Conservation (phyloP, 2,888 invertebrate species). For the Lissonota sp. region DNA sequence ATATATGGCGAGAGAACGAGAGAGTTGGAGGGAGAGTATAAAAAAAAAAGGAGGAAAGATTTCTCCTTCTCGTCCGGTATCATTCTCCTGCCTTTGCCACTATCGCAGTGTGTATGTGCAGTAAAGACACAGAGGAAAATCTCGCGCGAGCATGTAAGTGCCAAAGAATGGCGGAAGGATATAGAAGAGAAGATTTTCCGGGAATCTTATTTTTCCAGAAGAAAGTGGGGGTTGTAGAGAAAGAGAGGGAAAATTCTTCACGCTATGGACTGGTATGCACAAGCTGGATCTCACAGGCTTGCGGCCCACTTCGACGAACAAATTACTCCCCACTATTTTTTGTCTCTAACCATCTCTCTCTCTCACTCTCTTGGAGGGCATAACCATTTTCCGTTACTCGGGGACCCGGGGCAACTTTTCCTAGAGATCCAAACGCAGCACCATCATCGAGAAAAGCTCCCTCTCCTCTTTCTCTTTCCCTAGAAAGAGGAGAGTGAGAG, state of each 20-base stretch:
- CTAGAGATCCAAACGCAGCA: conserved; percentile 26
- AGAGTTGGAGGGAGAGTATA: conserved; percentile 18
- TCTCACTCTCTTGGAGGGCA: conserved; percentile 21
- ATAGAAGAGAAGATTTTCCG: conserved; percentile 53
- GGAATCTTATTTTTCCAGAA: conserved; percentile 38
- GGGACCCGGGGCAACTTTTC: conserved; percentile 26
- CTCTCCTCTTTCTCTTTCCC: neutral
- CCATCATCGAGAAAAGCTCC: neutral
- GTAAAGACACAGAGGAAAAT: conserved; percentile 30
- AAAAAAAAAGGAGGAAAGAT: conserved; percentile 39
- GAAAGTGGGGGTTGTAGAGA: neutral
- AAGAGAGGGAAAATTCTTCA: conserved; percentile 4
- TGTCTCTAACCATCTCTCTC: neutral
- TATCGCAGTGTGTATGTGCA: neutral
- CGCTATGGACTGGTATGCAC: too few relatives aligned
- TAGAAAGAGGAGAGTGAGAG: neutral
- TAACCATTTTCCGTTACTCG: conserved; percentile 58
- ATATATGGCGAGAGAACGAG: conserved; percentile 36
- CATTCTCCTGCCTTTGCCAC: conserved; percentile 40
- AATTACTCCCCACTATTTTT: conserved; percentile 41
- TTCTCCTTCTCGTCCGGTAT: conserved; percentile 56
- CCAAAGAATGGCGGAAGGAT: conserved; percentile 33
- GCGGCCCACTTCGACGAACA: conserved; percentile 49
- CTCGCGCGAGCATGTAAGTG: conserved; percentile 25
- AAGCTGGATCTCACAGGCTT: conserved; percentile 11